A percentile compares a stretch with the other conserved stretches of the same genome.
Conservation (phyloP, 64 coral and sea anemone species). For the Pachyseris speciosa region DNA sequence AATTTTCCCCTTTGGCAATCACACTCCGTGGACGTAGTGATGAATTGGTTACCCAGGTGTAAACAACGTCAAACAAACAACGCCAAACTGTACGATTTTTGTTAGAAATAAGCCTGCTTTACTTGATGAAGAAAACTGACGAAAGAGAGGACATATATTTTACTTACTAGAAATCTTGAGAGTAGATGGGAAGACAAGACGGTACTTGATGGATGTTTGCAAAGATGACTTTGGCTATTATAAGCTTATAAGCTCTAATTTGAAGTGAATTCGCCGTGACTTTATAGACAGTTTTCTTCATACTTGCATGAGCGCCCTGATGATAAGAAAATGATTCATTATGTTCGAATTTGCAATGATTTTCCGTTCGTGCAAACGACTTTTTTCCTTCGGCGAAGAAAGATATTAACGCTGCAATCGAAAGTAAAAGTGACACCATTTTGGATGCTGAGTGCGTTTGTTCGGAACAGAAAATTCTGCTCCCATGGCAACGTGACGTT, state of each 20-base stretch:
- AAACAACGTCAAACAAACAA: not conserved
- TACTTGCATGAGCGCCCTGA: constrained; percentile 28
- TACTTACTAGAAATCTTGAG: not conserved
- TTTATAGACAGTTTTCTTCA: constrained; percentile 38
- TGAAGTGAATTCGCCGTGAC: constrained; percentile 9
- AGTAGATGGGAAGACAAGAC: not conserved
- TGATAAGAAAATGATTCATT: constrained; percentile 30
- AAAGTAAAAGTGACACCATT: constrained; percentile 17
- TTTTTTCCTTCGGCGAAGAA: not conserved
- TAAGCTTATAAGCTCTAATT: not conserved
- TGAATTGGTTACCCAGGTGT: not conserved
- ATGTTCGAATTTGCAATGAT: constrained; percentile 34
- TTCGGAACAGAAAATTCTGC: constrained; percentile 21
- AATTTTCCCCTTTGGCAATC: not conserved
- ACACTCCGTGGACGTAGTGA: not conserved
- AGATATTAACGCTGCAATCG: not conserved
- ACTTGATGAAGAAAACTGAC: not conserved
- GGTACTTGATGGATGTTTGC: not conserved
- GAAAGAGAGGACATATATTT: not conserved
- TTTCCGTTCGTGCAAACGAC: not conserved
- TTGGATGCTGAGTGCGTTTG: not conserved
- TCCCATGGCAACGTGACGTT: not conserved
- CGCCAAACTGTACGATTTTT: not conserved
- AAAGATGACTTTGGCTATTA: not conserved
- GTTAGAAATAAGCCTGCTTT: not conserved